phyloP scores from a whole-genome alignment of 2,888 invertebrate species.

The Drosophila tripunctata region DNA sequence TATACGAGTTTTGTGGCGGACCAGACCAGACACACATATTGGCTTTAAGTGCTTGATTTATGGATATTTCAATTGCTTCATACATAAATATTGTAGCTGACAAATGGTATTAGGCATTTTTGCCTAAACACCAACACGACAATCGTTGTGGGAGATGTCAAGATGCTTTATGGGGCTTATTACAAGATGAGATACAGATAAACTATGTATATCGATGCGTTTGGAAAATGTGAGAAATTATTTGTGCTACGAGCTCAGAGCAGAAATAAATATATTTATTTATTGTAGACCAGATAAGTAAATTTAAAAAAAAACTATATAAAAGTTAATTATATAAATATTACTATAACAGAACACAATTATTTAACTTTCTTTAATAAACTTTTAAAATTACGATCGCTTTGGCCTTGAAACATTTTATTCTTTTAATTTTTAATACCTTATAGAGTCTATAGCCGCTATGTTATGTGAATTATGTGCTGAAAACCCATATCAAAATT shows the following conservation, averaged over 20 bases:
- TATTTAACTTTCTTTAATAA: too few species aligned
- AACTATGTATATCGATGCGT: constrained; percentile 29
- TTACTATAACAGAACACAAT: too few species aligned
- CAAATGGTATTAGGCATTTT: constrained; percentile 74
- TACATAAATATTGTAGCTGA: constrained; percentile 75
- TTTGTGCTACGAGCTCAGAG: too few species aligned
- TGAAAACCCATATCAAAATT: constrained; percentile 28
- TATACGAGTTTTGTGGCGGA: constrained; percentile 42
- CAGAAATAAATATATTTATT: neutral
- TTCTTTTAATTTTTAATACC: too few species aligned
- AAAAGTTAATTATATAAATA: too few species aligned
- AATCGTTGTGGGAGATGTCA: constrained; percentile 59
- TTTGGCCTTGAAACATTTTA: too few species aligned
- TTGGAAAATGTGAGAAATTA: constrained; percentile 17
- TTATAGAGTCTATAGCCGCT: too few species aligned
- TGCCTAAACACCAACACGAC: constrained; percentile 36
- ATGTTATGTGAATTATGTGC: neutral
- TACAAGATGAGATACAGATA: constrained; percentile 43
- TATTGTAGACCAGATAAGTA: too few species aligned
- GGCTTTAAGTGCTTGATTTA: constrained; percentile 74
- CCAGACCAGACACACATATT: too few species aligned
- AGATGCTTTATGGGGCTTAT: constrained; percentile 67
- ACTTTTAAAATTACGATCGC: too few species aligned
- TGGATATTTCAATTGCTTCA: constrained; percentile 70
- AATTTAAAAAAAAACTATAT: neutral